Base-by-base conservation (phyloP, 2,888 invertebrate genomes). In the Cerceris rybyensis region DNA sequence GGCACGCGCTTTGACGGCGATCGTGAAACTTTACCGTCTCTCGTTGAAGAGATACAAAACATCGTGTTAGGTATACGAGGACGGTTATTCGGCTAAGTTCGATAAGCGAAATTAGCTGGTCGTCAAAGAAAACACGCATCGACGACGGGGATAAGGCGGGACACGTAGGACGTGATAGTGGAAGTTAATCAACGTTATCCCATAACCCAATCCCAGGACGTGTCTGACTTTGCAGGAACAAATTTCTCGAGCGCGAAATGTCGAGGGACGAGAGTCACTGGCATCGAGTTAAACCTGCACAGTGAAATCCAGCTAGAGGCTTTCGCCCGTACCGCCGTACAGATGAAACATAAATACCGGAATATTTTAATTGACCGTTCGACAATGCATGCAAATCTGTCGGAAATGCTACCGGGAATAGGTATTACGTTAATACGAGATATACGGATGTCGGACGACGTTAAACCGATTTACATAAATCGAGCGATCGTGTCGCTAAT, bases 381-480 rank as follows among this genome's bases (percentile, higher is more conserved):
- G 81, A 85, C 86, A 87, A 86, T 86, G 81, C 85, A 89, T 87
- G 85, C 84, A 87, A 87, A 88, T 88, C 87, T 75, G 80, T 74
- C 79, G 80, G 82, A 76, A 76, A 78, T 73, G 83, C 73, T 67
- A 59, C 66, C 43, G 82, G 82, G 78, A 69, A 86, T 86, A 83
- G 87, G 86, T 88, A 86, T 87, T 83, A 83, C 83, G 83, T 86
- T 89, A 88, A 88, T 87, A 85, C 83, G 80, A 86, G 81, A 83
- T 84, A 82, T 76, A 81, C 80, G 80, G 79, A 75, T 65, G 72
- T 42, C 60, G 70, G 78, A 81, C 81, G 80, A 83, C 81, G 81
- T 88, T 84, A 88, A 89, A 88, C 86, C 86, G 89, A 89, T 90
- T 87, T 87, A 84, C 87, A 88, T 87, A 88, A 87, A 88, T 86